These are phyloP conservation scores for Melanaphis sacchari DNA, from an alignment of 1,140 invertebrate species.

Conservation along the genomic window DNA sequence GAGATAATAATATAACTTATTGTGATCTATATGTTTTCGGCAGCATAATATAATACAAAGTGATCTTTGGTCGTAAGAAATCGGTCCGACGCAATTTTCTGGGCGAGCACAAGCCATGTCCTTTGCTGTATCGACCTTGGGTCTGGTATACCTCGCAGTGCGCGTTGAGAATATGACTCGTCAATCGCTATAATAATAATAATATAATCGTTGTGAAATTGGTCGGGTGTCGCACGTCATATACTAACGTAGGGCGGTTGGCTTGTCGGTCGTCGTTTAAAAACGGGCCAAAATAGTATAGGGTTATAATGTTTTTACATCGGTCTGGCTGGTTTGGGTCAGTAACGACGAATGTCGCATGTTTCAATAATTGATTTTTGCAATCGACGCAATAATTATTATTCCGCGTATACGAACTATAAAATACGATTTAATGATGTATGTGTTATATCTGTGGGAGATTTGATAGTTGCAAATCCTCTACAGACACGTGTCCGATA, in stretches of 20 bases:
- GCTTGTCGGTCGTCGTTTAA: neutral
- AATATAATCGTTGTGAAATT: neutral
- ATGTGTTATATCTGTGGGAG: neutral
- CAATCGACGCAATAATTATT: neutral
- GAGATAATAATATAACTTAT: neutral
- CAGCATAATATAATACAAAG: neutral
- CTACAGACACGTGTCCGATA: neutral
- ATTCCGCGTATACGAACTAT: neutral
- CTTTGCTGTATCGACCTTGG: neutral
- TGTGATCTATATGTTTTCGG: neutral
- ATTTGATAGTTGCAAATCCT: neutral
- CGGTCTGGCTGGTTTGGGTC: neutral
- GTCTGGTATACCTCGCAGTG: neutral
- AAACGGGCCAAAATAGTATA: neutral
- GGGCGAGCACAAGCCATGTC: neutral
- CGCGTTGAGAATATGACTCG: neutral
- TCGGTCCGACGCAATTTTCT: slow-evolving; percentile 8
- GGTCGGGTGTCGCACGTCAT: neutral
- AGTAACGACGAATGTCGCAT: neutral
- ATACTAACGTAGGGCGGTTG: too few species aligned
- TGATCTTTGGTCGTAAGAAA: neutral
- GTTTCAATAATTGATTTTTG: neutral
- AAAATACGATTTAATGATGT: neutral
- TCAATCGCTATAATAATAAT: neutral
- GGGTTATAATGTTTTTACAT: neutral